phyloP scores from a whole-genome alignment of 2,888 invertebrate species.

The Ephialtes manifestator region DNA sequence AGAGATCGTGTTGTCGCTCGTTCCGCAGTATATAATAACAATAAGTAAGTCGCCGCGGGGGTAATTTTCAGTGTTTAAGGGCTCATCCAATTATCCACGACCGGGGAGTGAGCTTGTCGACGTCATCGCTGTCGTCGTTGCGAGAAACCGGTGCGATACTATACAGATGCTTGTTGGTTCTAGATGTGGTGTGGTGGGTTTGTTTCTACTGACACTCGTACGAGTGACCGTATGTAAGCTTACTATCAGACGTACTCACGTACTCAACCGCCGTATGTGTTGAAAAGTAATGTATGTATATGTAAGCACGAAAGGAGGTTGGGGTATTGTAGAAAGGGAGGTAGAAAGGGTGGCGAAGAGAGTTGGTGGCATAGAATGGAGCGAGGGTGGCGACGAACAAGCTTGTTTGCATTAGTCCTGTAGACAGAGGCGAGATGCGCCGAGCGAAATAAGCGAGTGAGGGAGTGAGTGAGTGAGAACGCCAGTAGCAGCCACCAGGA shows the following conservation, averaged over 20 bases:
- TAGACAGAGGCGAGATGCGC: constrained; percentile 70
- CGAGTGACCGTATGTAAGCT: constrained; percentile 77
- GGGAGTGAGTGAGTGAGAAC: constrained; percentile 32
- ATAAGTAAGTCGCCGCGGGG: constrained; percentile 83
- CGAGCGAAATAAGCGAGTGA: constrained; percentile 67
- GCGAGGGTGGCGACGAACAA: constrained; percentile 69
- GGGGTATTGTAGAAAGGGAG: constrained; percentile 49
- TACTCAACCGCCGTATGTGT: constrained; percentile 35
- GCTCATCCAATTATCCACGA: constrained; percentile 83
- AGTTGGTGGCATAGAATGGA: constrained; percentile 46
- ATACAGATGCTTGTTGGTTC: constrained; percentile 44
- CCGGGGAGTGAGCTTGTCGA: constrained; percentile 77
- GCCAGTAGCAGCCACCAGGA: constrained; percentile 57
- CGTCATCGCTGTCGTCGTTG: constrained; percentile 72
- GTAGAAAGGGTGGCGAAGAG: constrained; percentile 60
- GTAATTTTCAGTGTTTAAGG: constrained; percentile 83
- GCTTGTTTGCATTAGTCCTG: constrained; percentile 81
- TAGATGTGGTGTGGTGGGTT: constrained; percentile 9
- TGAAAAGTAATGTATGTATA: constrained; percentile 21
- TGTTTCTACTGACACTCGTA: constrained; percentile 53
- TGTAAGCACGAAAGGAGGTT: constrained; percentile 35
- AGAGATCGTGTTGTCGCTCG: constrained; percentile 14
- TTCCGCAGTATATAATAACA: constrained; percentile 74
- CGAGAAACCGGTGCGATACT: constrained; percentile 66
- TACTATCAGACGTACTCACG: constrained; percentile 76